Percentiles rank a stretch among this genome's conserved stretches.
phyloP scores from a whole-genome alignment of 2,113 vertebrate genomes.

The Dunckerocampus dactyliophorus region DNA sequence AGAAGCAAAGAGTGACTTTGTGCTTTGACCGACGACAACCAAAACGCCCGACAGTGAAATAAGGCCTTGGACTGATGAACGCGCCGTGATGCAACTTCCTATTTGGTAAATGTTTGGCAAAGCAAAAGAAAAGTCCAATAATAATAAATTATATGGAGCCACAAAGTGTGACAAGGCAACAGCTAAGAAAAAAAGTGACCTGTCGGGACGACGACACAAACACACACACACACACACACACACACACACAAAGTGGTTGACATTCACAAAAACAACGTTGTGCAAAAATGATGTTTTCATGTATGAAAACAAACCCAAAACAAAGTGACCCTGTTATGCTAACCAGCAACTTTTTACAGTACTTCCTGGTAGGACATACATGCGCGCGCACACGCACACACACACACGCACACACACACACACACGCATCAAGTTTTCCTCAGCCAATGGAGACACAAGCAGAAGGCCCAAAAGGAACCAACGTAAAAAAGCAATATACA shows the following conservation, averaged over 20 bases:
- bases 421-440: not conserved
- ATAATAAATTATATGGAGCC: constrained; percentile 70
- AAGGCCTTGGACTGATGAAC: constrained; percentile 49
- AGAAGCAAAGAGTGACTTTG: too few species aligned
- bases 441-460: constrained; percentile 22
- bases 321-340: constrained; percentile 63
- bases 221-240: constrained; percentile 46
- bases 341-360: constrained; percentile 56
- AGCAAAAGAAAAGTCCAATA: constrained; percentile 48
- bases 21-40: not conserved
- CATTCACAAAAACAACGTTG: constrained; percentile 67
- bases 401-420: not conserved
- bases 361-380: constrained; percentile 30
- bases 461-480: constrained; percentile 26
- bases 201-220: constrained; percentile 41
- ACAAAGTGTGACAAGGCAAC: constrained; percentile 74
- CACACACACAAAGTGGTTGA: constrained; percentile 48
- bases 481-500: constrained; percentile 66
- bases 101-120: constrained; percentile 75
- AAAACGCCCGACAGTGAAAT: constrained; percentile 42
- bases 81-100: constrained; percentile 32
- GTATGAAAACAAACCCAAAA: constrained; percentile 47
- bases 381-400: not conserved
- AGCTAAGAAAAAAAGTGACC: constrained; percentile 50
- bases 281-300: constrained; percentile 70